phyloP scores from a whole-genome alignment of 2,113 vertebrate genomes.

The Mastomys natalensis region DNA sequence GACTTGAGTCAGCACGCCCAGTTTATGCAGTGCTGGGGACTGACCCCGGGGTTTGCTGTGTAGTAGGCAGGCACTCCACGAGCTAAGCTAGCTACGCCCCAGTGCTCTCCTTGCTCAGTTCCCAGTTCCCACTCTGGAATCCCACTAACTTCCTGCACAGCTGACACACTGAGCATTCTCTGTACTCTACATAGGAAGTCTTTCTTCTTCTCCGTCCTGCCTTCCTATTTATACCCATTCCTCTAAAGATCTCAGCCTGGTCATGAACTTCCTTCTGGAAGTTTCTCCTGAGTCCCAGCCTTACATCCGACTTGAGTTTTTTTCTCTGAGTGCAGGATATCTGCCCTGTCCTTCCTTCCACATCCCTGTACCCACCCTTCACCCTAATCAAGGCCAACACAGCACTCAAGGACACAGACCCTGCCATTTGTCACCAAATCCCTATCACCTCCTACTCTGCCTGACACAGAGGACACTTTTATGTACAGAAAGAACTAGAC shows the following conservation, averaged over 20 bases:
- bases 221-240: neutral
- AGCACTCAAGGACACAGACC: neutral
- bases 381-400: neutral
- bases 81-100: neutral
- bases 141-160: neutral
- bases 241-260: neutral
- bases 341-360: neutral
- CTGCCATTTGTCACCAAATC: neutral
- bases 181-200: neutral
- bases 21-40: neutral
- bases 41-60: neutral
- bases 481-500: neutral
- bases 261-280: constrained; percentile 5
- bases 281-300: neutral
- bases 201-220: neutral
- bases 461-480: neutral
- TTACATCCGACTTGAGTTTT: neutral
- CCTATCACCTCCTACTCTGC: neutral
- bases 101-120: neutral
- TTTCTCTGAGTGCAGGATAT: neutral
- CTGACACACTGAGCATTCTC: neutral
- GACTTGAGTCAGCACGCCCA: neutral
- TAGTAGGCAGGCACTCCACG: neutral
- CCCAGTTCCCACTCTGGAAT: neutral
- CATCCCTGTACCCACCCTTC: too few species aligned